A percentile compares a stretch with the other conserved stretches of the same genome.
phyloP scores from a whole-genome alignment of 2,797 vertebrate genomes.

The Macropodus opercularis region DNA sequence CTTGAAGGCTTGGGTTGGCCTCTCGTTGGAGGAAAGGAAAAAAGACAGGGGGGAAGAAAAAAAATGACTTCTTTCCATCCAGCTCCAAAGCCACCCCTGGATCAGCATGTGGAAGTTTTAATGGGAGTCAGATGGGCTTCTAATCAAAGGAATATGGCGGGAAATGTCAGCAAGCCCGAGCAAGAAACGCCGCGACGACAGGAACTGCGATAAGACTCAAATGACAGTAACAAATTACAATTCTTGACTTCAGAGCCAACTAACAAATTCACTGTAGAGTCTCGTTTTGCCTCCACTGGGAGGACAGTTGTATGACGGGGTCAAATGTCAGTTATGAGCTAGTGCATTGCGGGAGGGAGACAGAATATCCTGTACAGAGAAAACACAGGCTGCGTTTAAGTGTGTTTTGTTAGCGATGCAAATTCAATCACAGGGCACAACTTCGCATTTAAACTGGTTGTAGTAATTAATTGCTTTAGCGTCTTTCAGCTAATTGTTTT shows the following conservation, averaged over 20 bases:
- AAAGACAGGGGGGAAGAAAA: conserved; percentile 20
- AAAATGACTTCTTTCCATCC: conserved; percentile 67
- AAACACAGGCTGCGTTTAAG: conserved; percentile 2
- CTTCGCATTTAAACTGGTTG: not conserved
- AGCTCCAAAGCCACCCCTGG: conserved; percentile 63
- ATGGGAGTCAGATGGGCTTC: conserved; percentile 82
- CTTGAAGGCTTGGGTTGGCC: conserved; percentile 53
- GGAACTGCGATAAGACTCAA: conserved; percentile 72
- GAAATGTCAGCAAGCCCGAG: conserved; percentile 72
- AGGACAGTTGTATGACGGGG: conserved; percentile 23
- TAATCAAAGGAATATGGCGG: conserved; percentile 82
- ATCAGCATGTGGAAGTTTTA: conserved; percentile 76
- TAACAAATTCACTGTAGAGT: conserved; percentile 37
- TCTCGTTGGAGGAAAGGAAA: conserved; percentile 36
- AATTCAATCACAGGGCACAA: not conserved
- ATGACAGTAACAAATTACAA: conserved; percentile 63
- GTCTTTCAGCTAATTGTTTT: conserved; percentile 9
- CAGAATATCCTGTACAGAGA: conserved; percentile 41
- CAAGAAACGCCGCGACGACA: conserved; percentile 52
- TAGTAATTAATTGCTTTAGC: not conserved
- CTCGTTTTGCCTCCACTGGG: conserved; percentile 43
- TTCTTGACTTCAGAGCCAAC: conserved; percentile 50
- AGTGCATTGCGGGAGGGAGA: conserved; percentile 31
- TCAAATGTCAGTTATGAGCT: conserved; percentile 52
- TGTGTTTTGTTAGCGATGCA: conserved; percentile 1